These are phyloP conservation scores for Muscidifurax raptorellus DNA, from an alignment of 1,140 invertebrate species.

Conservation along the genomic window DNA sequence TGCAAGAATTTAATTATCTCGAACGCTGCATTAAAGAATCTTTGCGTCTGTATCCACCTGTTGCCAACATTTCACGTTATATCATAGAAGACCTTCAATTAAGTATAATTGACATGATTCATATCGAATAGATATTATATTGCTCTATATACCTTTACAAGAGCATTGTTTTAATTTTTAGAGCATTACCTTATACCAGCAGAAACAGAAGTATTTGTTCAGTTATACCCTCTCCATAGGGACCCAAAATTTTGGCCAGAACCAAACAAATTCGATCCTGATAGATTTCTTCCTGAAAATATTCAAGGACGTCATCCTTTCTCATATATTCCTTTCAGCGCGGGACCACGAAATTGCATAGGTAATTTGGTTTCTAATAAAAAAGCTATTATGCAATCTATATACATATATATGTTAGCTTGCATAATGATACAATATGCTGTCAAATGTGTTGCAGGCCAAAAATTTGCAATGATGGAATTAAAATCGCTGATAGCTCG, in stretches of 20 bases:
- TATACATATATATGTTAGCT: too few species aligned
- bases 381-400: not conserved
- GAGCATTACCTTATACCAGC: constrained; percentile 64
- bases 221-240: constrained; percentile 77
- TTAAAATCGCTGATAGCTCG: constrained; percentile 82
- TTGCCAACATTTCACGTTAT: constrained; percentile 71
- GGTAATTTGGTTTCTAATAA: constrained; percentile 3
- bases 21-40: constrained; percentile 80
- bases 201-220: constrained; percentile 69
- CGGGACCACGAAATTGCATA: constrained; percentile 59
- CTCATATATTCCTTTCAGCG: constrained; percentile 76
- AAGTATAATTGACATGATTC: constrained; percentile 37
- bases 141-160: too few species aligned
- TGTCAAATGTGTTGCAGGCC: constrained; percentile 73
- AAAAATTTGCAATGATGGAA: constrained; percentile 89
- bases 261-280: constrained; percentile 81
- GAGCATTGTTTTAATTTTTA: constrained; percentile 35
- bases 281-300: constrained; percentile 77
- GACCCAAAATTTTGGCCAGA: constrained; percentile 77
- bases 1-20: constrained; percentile 69
- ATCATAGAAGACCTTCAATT: constrained; percentile 65
- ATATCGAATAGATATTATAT: not conserved
- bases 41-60: constrained; percentile 77
- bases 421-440: too few species aligned
- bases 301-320: constrained; percentile 74